These are phyloP conservation scores for Microcebus tavaratra DNA, from an alignment of 2,113 vertebrate species.

Conservation along the genomic window DNA sequence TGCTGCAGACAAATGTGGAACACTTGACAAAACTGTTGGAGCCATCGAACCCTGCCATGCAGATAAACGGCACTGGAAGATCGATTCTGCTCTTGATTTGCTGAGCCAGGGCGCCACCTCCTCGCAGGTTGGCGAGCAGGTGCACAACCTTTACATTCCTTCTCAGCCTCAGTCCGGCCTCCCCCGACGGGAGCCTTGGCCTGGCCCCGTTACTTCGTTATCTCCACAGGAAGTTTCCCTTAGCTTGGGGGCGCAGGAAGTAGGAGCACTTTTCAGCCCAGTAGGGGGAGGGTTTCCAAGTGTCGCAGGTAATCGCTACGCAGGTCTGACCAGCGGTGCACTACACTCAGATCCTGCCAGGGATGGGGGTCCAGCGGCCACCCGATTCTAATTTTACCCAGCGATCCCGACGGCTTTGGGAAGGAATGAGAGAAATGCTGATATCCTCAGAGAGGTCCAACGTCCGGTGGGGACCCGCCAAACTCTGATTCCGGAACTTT, in stretches of 20 bases:
- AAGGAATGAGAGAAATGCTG: not conserved
- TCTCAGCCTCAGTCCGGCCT: not conserved
- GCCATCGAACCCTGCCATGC: not conserved
- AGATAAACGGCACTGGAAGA: not conserved
- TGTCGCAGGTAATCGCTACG: not conserved
- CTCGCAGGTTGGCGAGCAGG: fast-evolving
- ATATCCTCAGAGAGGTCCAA: not conserved
- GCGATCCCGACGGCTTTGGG: not conserved
- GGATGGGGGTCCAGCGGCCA: not conserved
- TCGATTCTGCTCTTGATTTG: not conserved
- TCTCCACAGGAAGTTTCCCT: not conserved
- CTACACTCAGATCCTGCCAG: not conserved
- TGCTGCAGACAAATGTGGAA: not conserved
- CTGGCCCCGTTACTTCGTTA: not conserved
- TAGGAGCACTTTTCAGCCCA: not conserved
- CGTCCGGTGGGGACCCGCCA: fast-evolving
- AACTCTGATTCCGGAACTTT: not conserved
- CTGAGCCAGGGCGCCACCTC: not conserved
- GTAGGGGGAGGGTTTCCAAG: not conserved
- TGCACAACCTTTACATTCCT: not conserved
- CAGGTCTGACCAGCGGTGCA: not conserved
- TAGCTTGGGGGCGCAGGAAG: not conserved
- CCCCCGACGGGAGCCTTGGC: not conserved
- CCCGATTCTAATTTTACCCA: not conserved
- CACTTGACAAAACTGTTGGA: not conserved